These are phyloP conservation scores for Philotrypesis tridentata DNA, from an alignment of 1,140 invertebrate species.

Conservation along the genomic window DNA sequence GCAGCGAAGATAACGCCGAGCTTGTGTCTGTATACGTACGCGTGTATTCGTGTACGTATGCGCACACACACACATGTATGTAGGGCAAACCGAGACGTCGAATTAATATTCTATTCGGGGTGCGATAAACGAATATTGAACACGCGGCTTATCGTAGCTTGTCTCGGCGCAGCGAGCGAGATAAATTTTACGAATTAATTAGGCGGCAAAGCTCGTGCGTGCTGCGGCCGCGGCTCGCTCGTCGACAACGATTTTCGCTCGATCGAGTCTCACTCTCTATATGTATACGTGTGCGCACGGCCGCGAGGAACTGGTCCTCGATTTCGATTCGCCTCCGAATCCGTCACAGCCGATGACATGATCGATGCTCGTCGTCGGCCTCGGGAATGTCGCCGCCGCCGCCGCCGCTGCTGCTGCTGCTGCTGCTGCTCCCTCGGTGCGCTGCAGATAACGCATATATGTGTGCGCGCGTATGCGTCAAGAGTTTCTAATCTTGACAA, in stretches of 20 bases:
- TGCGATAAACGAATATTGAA: constrained; percentile 59
- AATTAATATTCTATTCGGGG: constrained; percentile 61
- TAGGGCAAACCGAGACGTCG: neutral
- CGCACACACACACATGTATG: too few species aligned
- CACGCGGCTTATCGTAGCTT: constrained; percentile 55
- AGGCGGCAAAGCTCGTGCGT: constrained; percentile 48
- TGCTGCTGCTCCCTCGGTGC: neutral
- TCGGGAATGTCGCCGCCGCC: constrained; percentile 17
- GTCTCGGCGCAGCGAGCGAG: constrained; percentile 48
- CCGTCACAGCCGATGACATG: constrained; percentile 43
- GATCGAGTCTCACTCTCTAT: neutral
- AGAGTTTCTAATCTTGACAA: neutral
- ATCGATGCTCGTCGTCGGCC: constrained; percentile 17
- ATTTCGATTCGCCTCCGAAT: constrained; percentile 45
- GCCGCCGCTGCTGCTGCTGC: too few species aligned
- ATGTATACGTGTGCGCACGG: neutral
- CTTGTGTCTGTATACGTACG: too few species aligned
- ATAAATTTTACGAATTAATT: constrained; percentile 67
- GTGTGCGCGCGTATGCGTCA: too few species aligned
- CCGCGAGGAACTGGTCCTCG: constrained; percentile 8
- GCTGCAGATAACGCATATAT: neutral
- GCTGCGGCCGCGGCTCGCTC: too few species aligned
- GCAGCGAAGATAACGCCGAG: neutral
- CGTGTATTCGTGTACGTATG: too few species aligned
- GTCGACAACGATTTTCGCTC: neutral